Evolutionary conservation across 2,888 invertebrate genomes (phyloP), one percentile per base, ranked within the genome.

Genomic region (Allolobophora icterica): DNA sequence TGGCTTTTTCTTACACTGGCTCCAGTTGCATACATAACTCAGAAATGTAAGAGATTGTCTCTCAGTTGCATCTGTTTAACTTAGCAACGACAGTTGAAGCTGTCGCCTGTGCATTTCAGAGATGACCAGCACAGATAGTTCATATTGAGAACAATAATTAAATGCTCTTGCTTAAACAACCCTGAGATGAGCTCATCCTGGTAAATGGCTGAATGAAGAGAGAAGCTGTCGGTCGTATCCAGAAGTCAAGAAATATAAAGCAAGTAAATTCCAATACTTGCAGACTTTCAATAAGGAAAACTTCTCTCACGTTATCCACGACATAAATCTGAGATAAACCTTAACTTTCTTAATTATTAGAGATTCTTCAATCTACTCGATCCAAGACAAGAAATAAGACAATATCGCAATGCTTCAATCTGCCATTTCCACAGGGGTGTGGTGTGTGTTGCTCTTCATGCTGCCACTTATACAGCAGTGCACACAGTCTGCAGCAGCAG

Each of bases 21-120:
- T 38, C 89, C 89, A 89, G 45, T n/a, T 34, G 89, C 38, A 34
- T 42, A 42, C 89, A 89, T 89, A 38, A 89, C 89, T 40, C 11
- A 34, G 89, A 89, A 34, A 38, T n/a, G 71, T n/a, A 71, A 71
- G 71, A 71, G 4, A 11, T 13, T n/a, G 71, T 6, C 71, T 71
- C 71, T n/a, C n/a, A 71, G n/a, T 71, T 71, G 71, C 71, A 6
- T 71, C 71, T n/a, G 71, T n/a, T 71, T n/a, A 71, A 71, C 71
- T 71, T 13, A 71, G n/a, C 71, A 71, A 13, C 6, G 71, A 71
- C 71, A 71, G 5, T 13, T 71, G 71, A 71, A 71, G 71, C 71
- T 71, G 30, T 71, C 30, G n/a, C n/a, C 71, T 71, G n/a, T 71
- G 30, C 58, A 58, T 58, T 30, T 71, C 71, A 71, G n/a, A 30